Evolutionary conservation across 1,140 invertebrate species (phyloP), one percentile per base, ranked within the genome.

Genomic region (Macrosteles quadrilineatus): DNA sequence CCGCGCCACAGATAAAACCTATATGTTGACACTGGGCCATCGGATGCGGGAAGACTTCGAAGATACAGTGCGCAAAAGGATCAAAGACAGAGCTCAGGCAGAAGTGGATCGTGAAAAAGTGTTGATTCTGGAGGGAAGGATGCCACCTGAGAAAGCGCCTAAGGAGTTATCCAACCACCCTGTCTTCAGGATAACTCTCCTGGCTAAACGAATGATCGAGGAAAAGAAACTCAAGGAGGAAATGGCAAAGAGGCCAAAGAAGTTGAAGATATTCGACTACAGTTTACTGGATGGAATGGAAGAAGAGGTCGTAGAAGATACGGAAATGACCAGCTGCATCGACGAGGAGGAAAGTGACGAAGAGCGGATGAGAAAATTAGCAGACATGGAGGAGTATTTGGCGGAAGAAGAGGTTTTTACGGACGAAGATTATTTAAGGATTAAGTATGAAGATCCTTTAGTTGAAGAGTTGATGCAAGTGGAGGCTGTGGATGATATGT

Each of bases 81-180:
- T 91, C 55, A 80, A 83, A 50, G 80, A 83, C 14, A 80, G 88
- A 79, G 85, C 86, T 83, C 47, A 19, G 47, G 47, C 47, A 4
- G 88, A 90, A 78, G 82, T 89, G 80, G 86, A 87, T 75, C 81
- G 88, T 67, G 84, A 88, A 53, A 89, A 89, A 76, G 83, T 84
- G 74, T 80, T 90, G 59, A 87, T 90, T 64, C 79, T 90, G 23
- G 84, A 84, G 62, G 87, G 87, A 55, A 86, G 85, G 73, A 84
- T 85, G 71, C 81, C 83, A 0, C 77, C 89, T 17, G 82, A 87
- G 75, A 85, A 89, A 73, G 88, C 87, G 23, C 87, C 87, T 1
- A 80, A 82, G 1, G 87, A 88, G 76, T 82, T 90, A 73, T 83
- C 80, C 62, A 77, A 86, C 72, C 87, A 89, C 80, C 87, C 88